Base-by-base conservation (phyloP, 2,113 vertebrate genomes). In the Clarias gariepinus region DNA sequence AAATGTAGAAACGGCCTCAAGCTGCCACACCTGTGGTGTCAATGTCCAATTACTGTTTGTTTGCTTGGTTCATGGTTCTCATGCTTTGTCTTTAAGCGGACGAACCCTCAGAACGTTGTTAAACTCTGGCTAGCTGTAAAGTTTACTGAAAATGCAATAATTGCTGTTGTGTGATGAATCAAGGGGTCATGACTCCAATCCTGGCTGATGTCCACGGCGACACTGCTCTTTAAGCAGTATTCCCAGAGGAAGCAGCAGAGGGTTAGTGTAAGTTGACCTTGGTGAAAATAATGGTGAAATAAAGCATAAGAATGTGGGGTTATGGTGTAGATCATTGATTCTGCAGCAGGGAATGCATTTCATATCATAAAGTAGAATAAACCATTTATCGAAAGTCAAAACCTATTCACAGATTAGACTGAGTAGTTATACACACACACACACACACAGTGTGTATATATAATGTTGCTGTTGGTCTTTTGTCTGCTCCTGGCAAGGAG, bases 201-300 rank as follows among this genome's bases (percentile, higher is more conserved):
- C 53, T 33, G 30, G 55, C 53, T 58, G 10, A 60, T 60, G 57
- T 60, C 78, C 55, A 60, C 1, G 60, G 18, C 53, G 0, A 60
- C 78, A 23, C 10, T 60, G 55, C 19, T 23, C 57, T 60, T 30
- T 60, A 23, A 21, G 53, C 28, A 23, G 33, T 18, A 60, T 80
- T 5, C 78, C 36, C 30, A 28, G 36, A 60, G 30, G 30, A 80
- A 23, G 28, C 30, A 36, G 10, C 1, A 57, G 28, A 60, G 55
- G 77, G 53, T 57, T 78, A 55, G 47, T 76, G 41, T 76, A 52
- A 76, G 73, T 47, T 76, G 73, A 76, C 73, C 73, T 76, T 4
- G 1, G 73, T 74, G 23, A 30, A 74, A 47, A 21, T 74, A 21
- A 25, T 18, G 52, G n/a, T 33, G 15, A 78, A 28, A 4, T 55